Evolutionary conservation across 2,888 invertebrate species (phyloP).

Genomic region (Apamea anceps): DNA sequence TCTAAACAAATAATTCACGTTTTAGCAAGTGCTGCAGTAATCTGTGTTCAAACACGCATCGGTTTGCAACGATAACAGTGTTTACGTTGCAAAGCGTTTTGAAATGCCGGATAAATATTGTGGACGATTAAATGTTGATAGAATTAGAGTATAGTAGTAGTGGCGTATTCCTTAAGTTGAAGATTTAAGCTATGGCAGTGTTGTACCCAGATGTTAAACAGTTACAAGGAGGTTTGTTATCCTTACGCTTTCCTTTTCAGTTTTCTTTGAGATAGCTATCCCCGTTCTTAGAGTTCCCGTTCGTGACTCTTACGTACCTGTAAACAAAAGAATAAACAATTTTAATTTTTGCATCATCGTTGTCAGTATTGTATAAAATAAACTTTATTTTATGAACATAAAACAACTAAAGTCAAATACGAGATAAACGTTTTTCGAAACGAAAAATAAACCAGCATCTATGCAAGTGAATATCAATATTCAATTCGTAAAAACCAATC

Average conservation of each 20-base stretch:
- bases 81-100: slow-evolving; percentile 23
- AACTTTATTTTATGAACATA: background rate
- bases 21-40: slow-evolving; percentile 8
- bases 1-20: slow-evolving; percentile 30
- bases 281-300: background rate
- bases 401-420: background rate
- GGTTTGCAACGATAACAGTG: slow-evolving; percentile 29
- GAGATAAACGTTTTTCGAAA: background rate
- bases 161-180: background rate
- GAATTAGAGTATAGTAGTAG: background rate
- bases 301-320: slow-evolving; percentile 30
- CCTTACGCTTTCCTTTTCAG: background rate
- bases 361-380: no score
- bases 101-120: background rate
- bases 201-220: background rate
- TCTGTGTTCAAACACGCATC: slow-evolving; percentile 16
- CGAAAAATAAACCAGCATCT: background rate
- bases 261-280: background rate
- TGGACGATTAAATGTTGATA: background rate
- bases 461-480: slow-evolving; percentile 22
- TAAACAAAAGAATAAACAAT: slow-evolving; percentile 2
- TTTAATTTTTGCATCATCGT: no score
- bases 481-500: slow-evolving; percentile 38
- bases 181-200: background rate
- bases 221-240: background rate